Evolutionary conservation across 2,888 invertebrate genomes (phyloP).

Genomic region (Cinara cedri): DNA sequence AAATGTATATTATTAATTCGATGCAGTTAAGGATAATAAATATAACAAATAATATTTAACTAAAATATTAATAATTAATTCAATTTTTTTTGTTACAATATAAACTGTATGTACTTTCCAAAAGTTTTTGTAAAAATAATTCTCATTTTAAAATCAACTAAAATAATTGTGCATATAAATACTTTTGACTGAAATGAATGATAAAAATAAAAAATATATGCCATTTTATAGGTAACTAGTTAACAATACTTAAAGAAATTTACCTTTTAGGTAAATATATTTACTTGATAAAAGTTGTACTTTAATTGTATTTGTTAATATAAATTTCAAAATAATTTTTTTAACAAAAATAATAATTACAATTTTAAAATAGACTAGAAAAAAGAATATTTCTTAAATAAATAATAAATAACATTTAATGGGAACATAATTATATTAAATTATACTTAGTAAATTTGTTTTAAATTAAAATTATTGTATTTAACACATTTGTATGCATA

Average conservation of each 20-base stretch:
- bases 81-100: constrained; percentile 6
- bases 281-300: constrained; percentile 37
- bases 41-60: constrained; percentile 1
- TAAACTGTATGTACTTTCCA: constrained; percentile 21
- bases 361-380: constrained; percentile 34
- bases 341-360: constrained; percentile 16
- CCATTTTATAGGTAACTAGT: constrained; percentile 28
- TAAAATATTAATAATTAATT: constrained; percentile 16
- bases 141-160: constrained; percentile 19
- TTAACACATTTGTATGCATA: constrained; percentile 6
- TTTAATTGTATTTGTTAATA: constrained; percentile 14
- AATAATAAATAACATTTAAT: constrained; percentile 24
- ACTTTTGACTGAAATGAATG: background rate
- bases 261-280: background rate
- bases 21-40: background rate
- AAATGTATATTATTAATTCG: background rate
- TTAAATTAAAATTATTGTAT: background rate
- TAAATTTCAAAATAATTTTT: constrained; percentile 7
- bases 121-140: constrained; percentile 37
- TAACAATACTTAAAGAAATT: constrained; percentile 15
- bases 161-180: background rate
- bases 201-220: constrained; percentile 2
- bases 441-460: background rate
- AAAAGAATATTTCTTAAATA: constrained; percentile 31
- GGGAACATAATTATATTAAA: background rate